A percentile compares a stretch with the other conserved stretches of the same genome.
These are phyloP conservation scores for Alauda arvensis DNA, from an alignment of 2,797 vertebrate genomes.

Conservation along the genomic window DNA sequence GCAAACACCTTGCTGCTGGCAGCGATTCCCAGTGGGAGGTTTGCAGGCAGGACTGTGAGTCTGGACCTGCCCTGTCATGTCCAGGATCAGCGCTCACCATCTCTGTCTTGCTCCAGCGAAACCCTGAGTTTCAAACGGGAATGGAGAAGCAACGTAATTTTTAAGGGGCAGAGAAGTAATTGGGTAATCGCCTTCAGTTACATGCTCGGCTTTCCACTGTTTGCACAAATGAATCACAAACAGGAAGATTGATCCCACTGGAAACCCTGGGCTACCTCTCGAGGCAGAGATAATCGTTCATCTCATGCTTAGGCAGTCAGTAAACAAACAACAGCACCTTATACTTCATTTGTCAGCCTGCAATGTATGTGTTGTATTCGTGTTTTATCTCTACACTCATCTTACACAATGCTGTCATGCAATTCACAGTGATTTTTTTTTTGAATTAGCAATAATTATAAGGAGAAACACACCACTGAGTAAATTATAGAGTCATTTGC, in stretches of 20 bases:
- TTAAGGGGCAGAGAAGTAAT: not conserved
- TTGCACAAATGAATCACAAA: conserved; percentile 6
- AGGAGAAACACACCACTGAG: conserved; percentile 6
- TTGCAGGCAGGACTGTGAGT: not conserved
- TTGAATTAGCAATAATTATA: conserved; percentile 24
- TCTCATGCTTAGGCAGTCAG: not conserved
- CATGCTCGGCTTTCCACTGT: not conserved
- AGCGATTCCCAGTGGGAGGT: not conserved
- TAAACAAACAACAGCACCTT: conserved; percentile 34
- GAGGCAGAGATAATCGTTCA: conserved; percentile 11
- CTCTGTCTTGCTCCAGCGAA: not conserved
- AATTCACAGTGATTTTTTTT: not conserved
- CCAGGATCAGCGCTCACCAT: not conserved
- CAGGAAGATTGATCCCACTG: not conserved
- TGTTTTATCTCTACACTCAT: not conserved
- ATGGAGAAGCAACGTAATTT: not conserved
- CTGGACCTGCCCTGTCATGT: not conserved
- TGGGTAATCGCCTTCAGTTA: not conserved
- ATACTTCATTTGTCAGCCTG: conserved; percentile 3
- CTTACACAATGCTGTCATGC: not conserved
- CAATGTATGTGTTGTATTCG: not conserved
- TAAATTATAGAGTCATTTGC: conserved; percentile 8
- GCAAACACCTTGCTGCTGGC: not conserved
- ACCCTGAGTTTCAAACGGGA: not conserved
- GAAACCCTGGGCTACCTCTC: conserved; percentile 5